Evolutionary conservation across 64 coral and sea anemone species (phyloP), one percentile per base, ranked within the genome.

Genomic region (Dendronephthya gigantea): DNA sequence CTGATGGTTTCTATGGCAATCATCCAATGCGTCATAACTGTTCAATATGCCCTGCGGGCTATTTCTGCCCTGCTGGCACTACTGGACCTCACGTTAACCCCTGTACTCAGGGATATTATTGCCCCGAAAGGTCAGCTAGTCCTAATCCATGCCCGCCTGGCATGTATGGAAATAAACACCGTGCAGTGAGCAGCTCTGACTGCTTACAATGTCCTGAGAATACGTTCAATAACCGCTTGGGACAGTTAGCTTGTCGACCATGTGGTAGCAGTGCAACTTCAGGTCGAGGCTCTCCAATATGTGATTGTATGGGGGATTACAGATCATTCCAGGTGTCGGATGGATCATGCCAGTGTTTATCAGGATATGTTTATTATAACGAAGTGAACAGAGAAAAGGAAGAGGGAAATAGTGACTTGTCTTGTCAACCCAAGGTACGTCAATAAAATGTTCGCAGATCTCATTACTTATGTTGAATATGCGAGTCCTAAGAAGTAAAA

Each of bases 341-440:
- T 83, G 92, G 95, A 15, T 88, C 95, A 7, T 98, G 95, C 65
- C 35, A 56, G 17, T 98, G 95, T 75, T 51, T 41, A 34, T 86
- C 87, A 17, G 89, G 92, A 35, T 98, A 92, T 83, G 90, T 98
- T 23, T 98, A 84, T 86, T 93, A 88, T 87, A 87, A 91, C 32
- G 89, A 91, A 27, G 48, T 90, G 0, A 82, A 91, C 50, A 85
- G 74, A 49, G 51, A 87, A 59, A 45, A 82, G 41, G 68, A 48
- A 82, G 94, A 98, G 9, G 95, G 95, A 1, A 93, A 98, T 68
- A 98, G 95, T 88, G 95, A 98, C 88, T 48, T 87, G 72, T 81
- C 89, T 48, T 98, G 95, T 68, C 92, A 93, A 32, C 88, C 88
- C 9, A 70, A 90, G 92, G 95, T 98, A 89, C 68, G 88, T 62